These are phyloP conservation scores for Macquaria ambigua DNA, from an alignment of 2,113 vertebrate species.

Conservation along the genomic window DNA sequence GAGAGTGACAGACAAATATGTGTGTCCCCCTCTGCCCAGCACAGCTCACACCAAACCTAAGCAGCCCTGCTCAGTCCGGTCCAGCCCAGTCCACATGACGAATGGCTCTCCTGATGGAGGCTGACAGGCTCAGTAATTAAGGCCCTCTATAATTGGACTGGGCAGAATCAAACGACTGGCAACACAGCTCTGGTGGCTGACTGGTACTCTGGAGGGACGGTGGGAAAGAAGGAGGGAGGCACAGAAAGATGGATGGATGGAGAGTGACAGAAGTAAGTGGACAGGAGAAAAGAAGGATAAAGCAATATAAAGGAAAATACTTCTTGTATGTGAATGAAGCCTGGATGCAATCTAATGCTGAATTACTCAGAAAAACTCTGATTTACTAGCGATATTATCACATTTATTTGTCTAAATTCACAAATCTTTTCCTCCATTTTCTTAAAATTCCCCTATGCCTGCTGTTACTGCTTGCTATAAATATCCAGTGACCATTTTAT, in stretches of 20 bases:
- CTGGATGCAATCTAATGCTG: neutral
- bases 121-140: conserved; percentile 84
- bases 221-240: conserved; percentile 26
- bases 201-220: conserved; percentile 58
- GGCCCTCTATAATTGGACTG: conserved; percentile 80
- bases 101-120: conserved; percentile 79
- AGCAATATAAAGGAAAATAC: neutral
- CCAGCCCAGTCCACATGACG: conserved; percentile 71
- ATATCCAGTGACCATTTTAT: conserved; percentile 41
- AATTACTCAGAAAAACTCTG: neutral
- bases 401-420: conserved; percentile 5
- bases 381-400: neutral
- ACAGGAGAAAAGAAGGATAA: neutral
- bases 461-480: conserved; percentile 36
- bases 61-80: conserved; percentile 43
- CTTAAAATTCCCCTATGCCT: neutral
- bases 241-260: conserved; percentile 40
- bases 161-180: conserved; percentile 71
- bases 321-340: neutral
- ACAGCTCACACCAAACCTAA: conserved; percentile 25
- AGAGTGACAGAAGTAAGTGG: conserved; percentile 44
- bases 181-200: conserved; percentile 63
- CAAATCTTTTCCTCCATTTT: neutral
- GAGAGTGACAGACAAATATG: conserved; percentile 12
- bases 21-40: conserved; percentile 45